Percentiles rank a stretch among this genome's conserved stretches.
Conservation (phyloP, 2,113 vertebrate genomes). For the Toxotes chatareus region DNA sequence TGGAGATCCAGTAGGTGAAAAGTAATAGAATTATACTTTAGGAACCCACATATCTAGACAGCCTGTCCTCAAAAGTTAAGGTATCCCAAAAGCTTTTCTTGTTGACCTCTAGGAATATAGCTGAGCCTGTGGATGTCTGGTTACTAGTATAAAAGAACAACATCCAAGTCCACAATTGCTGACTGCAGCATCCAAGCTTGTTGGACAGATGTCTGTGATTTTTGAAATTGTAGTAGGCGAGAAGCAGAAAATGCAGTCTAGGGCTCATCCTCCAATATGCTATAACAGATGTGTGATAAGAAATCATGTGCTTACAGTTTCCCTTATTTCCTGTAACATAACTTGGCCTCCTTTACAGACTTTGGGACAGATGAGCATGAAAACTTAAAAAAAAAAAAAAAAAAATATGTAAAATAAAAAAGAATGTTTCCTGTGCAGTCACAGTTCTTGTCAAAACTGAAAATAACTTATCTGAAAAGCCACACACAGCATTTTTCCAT, state of each 20-base stretch:
- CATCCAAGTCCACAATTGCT: constrained; percentile 54
- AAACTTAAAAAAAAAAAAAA: background rate
- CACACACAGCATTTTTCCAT: constrained; percentile 5
- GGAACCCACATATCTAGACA: background rate
- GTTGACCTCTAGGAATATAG: constrained; percentile 2
- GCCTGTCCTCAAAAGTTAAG: background rate
- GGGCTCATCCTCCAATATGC: background rate
- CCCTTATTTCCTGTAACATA: background rate
- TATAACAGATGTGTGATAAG: background rate
- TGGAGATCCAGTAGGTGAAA: background rate
- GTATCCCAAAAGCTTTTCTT: background rate
- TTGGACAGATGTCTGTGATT: constrained; percentile 13
- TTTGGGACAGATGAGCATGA: background rate
- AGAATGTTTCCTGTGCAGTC: background rate
- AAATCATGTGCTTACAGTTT: constrained; percentile 1
- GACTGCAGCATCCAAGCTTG: constrained; percentile 34
- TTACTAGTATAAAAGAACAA: constrained; percentile 10
- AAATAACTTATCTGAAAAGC: constrained; percentile 34
- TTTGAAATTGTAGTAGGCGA: constrained; percentile 10
- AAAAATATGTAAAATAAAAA: background rate
- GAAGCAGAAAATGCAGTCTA: constrained; percentile 12
- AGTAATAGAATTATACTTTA: background rate
- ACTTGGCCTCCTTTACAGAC: background rate
- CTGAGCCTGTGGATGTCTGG: background rate
- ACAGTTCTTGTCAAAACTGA: background rate